Percentiles rank a stretch among this genome's conserved stretches.
phyloP scores from a whole-genome alignment of 2,113 vertebrate species.

The Tenebrosternarchus preto region DNA sequence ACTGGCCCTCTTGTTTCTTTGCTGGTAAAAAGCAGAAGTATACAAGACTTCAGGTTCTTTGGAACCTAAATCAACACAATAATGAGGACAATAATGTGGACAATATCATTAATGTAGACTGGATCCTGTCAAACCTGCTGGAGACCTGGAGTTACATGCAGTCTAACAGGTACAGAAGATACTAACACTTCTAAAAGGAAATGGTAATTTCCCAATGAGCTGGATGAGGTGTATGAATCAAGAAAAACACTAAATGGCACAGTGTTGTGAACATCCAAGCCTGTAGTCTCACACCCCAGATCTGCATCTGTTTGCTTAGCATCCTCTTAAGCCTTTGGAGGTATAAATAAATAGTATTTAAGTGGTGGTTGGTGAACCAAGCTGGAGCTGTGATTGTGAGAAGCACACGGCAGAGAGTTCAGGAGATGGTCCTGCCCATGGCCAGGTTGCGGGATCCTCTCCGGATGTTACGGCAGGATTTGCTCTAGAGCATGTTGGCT shows the following conservation, averaged over 20 bases:
- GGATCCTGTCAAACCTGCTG: too few species aligned
- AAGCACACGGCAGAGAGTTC: background rate
- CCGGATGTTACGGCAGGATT: too few species aligned
- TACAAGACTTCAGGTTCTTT: too few species aligned
- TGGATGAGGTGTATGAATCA: background rate
- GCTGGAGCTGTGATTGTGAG: background rate
- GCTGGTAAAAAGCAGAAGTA: too few species aligned
- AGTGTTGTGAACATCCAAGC: background rate
- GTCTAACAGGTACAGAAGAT: too few species aligned
- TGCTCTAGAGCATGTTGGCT: conserved; percentile 70
- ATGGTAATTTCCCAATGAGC: background rate
- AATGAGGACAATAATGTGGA: too few species aligned
- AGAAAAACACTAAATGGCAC: conserved; percentile 38
- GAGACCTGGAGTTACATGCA: too few species aligned
- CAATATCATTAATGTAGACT: too few species aligned
- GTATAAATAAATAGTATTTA: conserved; percentile 1
- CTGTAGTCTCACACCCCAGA: background rate
- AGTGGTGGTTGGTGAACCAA: background rate
- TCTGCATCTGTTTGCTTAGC: background rate
- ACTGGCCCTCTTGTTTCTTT: too few species aligned
- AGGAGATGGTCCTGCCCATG: background rate
- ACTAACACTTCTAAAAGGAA: too few species aligned
- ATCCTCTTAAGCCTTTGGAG: background rate
- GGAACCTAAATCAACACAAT: too few species aligned
- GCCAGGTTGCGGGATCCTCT: too few species aligned